Percentiles rank a stretch among this genome's conserved stretches.
Evolutionary conservation across 2,888 invertebrate genomes (phyloP).

Genomic region (Tryphoninae sp.): DNA sequence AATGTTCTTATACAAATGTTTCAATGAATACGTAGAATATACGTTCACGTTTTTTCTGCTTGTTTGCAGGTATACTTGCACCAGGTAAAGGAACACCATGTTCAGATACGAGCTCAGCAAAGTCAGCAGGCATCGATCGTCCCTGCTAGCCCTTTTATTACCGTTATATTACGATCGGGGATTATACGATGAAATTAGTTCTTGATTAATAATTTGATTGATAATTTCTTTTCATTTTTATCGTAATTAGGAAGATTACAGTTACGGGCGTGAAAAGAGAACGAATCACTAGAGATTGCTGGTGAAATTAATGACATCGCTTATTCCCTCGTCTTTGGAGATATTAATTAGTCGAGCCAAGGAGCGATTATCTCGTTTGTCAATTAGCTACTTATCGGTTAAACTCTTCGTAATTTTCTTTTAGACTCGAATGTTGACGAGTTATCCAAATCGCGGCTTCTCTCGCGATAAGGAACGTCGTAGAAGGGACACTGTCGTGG

Average conservation of each 20-base stretch:
- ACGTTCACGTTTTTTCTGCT: slow-evolving; percentile 46
- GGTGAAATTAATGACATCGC: slow-evolving; percentile 26
- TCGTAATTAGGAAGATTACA: not conserved
- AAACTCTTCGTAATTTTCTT: slow-evolving; percentile 21
- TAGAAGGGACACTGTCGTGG: slow-evolving; percentile 19
- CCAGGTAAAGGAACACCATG: slow-evolving; percentile 50
- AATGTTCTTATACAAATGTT: not conserved
- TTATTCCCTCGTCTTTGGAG: not conserved
- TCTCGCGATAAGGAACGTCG: not conserved
- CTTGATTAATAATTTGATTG: not conserved
- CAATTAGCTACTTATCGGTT: slow-evolving; percentile 59
- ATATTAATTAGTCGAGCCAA: slow-evolving; percentile 24
- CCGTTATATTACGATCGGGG: not conserved
- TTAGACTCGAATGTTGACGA: slow-evolving; percentile 6
- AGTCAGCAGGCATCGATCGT: slow-evolving; percentile 15
- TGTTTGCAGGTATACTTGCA: slow-evolving; percentile 53
- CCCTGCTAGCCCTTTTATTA: too few relatives aligned
- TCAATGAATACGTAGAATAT: not conserved
- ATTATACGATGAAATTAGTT: not conserved
- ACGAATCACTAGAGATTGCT: slow-evolving; percentile 8
- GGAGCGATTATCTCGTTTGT: slow-evolving; percentile 55
- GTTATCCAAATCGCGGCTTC: slow-evolving; percentile 24
- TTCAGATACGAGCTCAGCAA: slow-evolving; percentile 50
- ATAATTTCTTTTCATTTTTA: slow-evolving; percentile 5
- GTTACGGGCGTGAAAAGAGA: not conserved